Evolutionary conservation across 2,113 vertebrate species (phyloP), one percentile per base, ranked within the genome.

Genomic region (Beaufortia kweichowensis): DNA sequence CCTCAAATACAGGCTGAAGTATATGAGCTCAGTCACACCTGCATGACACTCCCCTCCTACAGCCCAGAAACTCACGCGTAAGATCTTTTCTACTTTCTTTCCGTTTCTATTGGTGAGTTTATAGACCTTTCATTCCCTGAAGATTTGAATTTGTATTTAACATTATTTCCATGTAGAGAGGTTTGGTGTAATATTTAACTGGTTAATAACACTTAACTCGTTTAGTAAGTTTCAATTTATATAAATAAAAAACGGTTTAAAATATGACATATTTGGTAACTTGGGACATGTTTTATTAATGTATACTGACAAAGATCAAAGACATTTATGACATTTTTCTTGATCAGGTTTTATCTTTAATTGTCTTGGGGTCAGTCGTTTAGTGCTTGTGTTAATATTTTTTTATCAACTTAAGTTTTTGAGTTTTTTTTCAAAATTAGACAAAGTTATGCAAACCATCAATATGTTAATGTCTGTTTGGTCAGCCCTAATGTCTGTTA

Each of bases 1-100:
- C 46, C 53, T 41, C 19, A 55, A 59, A 71, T 24, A n/a, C n/a
- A n/a, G n/a, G n/a, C 53, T 71, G 15, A 71, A 24, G 68, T 57
- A n/a, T 71, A 15, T 59, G 15, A 28, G 17, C n/a, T 3, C 31
- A n/a, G 53, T 57, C 69, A 43, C 69, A 71, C 69, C 69, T 71
- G 69, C 2, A 3, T 10, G 10, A 56, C 53, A 41, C 69, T 71
- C 33, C 53, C 68, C 69, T 71, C 8, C 53, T 57, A 10, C 31
- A 2, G n/a, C 67, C 9, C 67, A 56, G 50, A 19, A 33, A 24
- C 39, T 17, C 21, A 28, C 68, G 59, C 14, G 69, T 71, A 71
- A 71, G 69, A 1, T 9, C 29, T 26, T 56, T 57, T 71, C 28
- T 71, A 7, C 53, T 59, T 57, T 24, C 48, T 69, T 33, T 31